phyloP scores from a whole-genome alignment of 2,888 invertebrate genomes.

The Aethes cnicana region DNA sequence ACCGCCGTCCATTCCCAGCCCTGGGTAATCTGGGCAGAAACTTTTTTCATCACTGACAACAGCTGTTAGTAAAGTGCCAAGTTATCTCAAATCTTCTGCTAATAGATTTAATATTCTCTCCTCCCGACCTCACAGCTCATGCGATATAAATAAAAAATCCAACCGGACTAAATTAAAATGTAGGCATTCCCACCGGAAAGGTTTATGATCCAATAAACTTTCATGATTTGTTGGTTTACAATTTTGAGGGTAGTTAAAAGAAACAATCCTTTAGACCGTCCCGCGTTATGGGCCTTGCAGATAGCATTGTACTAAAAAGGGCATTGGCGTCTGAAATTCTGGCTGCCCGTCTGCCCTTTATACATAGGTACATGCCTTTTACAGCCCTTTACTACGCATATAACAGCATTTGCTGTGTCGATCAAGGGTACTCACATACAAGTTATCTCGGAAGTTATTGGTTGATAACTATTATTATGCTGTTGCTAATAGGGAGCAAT shows the following conservation, averaged over 20 bases:
- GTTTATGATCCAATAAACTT: conserved; percentile 19
- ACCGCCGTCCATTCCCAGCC: conserved; percentile 3
- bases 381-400: conserved; percentile 27
- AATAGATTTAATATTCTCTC: conserved; percentile 14
- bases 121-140: conserved; percentile 7
- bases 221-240: conserved; percentile 26
- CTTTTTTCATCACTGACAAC: conserved; percentile 27
- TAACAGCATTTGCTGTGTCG: conserved; percentile 17
- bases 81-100: conserved; percentile 13
- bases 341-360: conserved; percentile 23
- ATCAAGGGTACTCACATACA: conserved; percentile 2
- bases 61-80: conserved; percentile 18
- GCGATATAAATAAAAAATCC: conserved; percentile 5
- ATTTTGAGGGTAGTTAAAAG: conserved; percentile 24
- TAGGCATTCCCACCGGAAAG: conserved; percentile 2
- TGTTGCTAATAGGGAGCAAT: neutral
- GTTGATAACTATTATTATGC: conserved; percentile 11
- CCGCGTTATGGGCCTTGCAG: conserved; percentile 46
- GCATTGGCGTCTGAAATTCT: conserved; percentile 38
- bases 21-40: conserved; percentile 16
- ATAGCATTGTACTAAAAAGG: conserved; percentile 45
- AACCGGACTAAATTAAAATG: conserved; percentile 12
- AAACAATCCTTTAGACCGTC: conserved; percentile 28
- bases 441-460: conserved; percentile 22
- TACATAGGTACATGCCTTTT: conserved; percentile 1